phyloP scores from a whole-genome alignment of 2,888 invertebrate genomes.

The Chymomyza procnemis region DNA sequence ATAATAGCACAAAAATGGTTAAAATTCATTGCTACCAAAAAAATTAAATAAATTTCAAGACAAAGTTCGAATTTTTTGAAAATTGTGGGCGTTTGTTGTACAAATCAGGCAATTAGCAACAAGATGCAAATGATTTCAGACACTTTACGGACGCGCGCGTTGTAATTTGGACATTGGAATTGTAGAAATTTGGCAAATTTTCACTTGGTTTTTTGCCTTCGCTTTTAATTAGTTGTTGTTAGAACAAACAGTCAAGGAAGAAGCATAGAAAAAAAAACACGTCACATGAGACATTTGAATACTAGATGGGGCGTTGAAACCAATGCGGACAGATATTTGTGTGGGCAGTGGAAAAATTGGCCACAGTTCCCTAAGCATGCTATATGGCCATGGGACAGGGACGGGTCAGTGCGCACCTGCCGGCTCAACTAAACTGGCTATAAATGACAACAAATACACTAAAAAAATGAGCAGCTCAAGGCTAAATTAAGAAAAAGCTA shows the following conservation, averaged over 20 bases:
- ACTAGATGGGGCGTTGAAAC: constrained; percentile 27
- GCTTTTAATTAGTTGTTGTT: constrained; percentile 39
- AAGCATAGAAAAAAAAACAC: constrained; percentile 29
- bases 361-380: constrained; percentile 28
- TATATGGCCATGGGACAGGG: constrained; percentile 20
- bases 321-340: constrained; percentile 35
- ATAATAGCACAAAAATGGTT: not conserved
- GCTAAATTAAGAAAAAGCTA: not conserved
- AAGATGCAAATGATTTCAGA: constrained; percentile 55
- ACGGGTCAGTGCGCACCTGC: constrained; percentile 49
- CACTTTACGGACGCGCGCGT: constrained; percentile 49
- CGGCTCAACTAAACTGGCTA: constrained; percentile 27
- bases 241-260: constrained; percentile 18
- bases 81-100: not conserved
- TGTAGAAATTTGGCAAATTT: constrained; percentile 55
- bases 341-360: constrained; percentile 68
- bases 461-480: not conserved
- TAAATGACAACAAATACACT: constrained; percentile 5
- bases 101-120: constrained; percentile 63
- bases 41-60: not conserved
- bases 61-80: not conserved
- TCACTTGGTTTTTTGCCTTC: constrained; percentile 25
- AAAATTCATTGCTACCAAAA: constrained; percentile 6
- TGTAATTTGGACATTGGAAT: constrained; percentile 63
- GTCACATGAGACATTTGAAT: constrained; percentile 41